Conservation (phyloP, 2,113 vertebrate genomes). For the Galeopterus variegatus region DNA sequence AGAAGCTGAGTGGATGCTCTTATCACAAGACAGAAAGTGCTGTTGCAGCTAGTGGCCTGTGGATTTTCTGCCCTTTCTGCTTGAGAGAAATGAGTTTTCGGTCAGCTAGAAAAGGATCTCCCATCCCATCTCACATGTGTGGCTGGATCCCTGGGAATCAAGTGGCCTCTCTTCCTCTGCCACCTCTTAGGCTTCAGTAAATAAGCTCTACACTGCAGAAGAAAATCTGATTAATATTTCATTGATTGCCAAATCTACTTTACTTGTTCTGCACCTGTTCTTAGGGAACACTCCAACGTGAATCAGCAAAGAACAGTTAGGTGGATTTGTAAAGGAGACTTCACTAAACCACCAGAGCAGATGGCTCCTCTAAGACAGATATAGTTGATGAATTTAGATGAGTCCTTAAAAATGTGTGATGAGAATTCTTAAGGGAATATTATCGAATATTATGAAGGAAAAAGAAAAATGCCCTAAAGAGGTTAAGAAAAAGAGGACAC, state of each 20-base stretch:
- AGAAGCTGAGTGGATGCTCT: background rate
- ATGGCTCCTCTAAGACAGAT: background rate
- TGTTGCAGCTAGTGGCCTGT: background rate
- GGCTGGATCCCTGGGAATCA: background rate
- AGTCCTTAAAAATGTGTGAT: background rate
- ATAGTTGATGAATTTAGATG: background rate
- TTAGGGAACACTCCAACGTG: background rate
- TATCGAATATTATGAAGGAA: background rate
- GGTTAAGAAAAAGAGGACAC: background rate
- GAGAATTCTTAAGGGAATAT: background rate
- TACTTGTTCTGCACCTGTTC: background rate
- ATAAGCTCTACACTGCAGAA: background rate
- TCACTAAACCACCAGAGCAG: background rate
- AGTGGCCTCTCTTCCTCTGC: background rate
- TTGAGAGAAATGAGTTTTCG: background rate
- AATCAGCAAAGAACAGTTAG: background rate
- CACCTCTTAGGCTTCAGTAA: background rate
- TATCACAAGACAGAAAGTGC: background rate
- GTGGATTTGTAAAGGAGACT: background rate
- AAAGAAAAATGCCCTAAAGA: background rate
- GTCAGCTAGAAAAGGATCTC: background rate
- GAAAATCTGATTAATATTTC: slow-evolving; percentile 8
- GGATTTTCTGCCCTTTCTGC: background rate
- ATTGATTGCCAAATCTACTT: background rate
- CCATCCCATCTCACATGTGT: too few relatives aligned